Evolutionary conservation across 1,140 invertebrate species (phyloP), one percentile per base, ranked within the genome.

Genomic region (Chironomus striatipennis): DNA sequence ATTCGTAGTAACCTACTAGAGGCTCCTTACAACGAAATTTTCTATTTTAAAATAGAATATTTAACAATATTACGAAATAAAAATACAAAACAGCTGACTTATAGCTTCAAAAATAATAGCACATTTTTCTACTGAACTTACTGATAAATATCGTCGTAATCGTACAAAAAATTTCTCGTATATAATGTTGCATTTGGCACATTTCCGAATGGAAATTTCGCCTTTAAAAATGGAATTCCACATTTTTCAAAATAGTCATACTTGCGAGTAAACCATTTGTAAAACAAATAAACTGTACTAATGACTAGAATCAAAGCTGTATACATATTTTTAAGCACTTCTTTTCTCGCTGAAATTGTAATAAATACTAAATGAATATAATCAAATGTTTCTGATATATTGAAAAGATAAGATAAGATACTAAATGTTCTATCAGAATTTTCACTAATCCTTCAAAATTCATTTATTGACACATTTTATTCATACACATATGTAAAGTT

Each of bases 171-270:
- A 75, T 82, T 81, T 43, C 77, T 77, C n/a, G 2, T 57, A 57
- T 2, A n/a, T 2, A 57, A n/a, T 2, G 7, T 57, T 8, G 9
- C 47, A 57, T 57, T 57, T 57, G 47, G 47, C 75, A 79, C 76
- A 43, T 76, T 81, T 7, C 81, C 81, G 5, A 82, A 75, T 34
- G 80, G 76, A 0, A 78, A 74, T 2, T 7, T 20, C 0, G 81
- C 81, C 20, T 81, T 79, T 0, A 73, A 73, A 74, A 74, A 77
- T 2, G 78, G 76, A n/a, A 83, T 72, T 2, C 77, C 77, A 0
- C 75, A 76, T 7, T 82, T 76, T 73, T 77, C 75, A 73, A 81
- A 83, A 75, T 78, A 81, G 43, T 78, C 76, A 76, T 79, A 76
- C 21, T 78, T 80, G n/a, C 75, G 72, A 21, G 75, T 76, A 1